Evolutionary conservation across 2,888 invertebrate species (phyloP).

Genomic region (Catocala sponsa): DNA sequence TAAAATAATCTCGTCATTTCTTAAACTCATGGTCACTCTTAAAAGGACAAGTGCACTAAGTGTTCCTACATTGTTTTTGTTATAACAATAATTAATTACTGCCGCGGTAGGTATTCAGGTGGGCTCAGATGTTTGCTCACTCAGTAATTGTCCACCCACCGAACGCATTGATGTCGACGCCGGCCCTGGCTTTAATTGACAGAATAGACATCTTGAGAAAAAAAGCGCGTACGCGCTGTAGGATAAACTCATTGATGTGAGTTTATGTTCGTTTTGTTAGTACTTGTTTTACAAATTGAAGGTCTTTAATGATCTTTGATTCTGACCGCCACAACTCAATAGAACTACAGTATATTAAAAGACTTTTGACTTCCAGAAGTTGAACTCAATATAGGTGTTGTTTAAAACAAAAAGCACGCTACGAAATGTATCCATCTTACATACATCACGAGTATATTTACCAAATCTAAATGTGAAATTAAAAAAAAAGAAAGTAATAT

Average conservation of each 20-base stretch:
- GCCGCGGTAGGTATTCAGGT: conserved; percentile 69
- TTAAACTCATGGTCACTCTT: conserved; percentile 51
- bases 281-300: too few relatives aligned
- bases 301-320: too few relatives aligned
- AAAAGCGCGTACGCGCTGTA: conserved; percentile 16
- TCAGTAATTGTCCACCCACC: conserved; percentile 83
- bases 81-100: conserved; percentile 75
- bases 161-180: conserved; percentile 56
- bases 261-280: too few relatives aligned
- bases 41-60: conserved; percentile 73
- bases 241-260: conserved; percentile 9
- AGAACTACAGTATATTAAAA: too few relatives aligned
- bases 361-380: too few relatives aligned
- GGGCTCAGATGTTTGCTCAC: conserved; percentile 80
- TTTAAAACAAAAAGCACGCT: too few relatives aligned
- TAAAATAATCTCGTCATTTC: conserved; percentile 4
- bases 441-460: too few relatives aligned
- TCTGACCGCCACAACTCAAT: too few relatives aligned
- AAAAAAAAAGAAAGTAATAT: too few relatives aligned
- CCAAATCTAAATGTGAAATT: too few relatives aligned
- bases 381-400: too few relatives aligned
- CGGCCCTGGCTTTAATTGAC: conserved; percentile 66
- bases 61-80: conserved; percentile 82
- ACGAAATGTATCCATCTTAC: too few relatives aligned
- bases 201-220: conserved; percentile 37